Percentiles rank a stretch among this genome's conserved stretches.
Evolutionary conservation across 1,140 invertebrate species (phyloP).

Genomic region (Formica selysi): DNA sequence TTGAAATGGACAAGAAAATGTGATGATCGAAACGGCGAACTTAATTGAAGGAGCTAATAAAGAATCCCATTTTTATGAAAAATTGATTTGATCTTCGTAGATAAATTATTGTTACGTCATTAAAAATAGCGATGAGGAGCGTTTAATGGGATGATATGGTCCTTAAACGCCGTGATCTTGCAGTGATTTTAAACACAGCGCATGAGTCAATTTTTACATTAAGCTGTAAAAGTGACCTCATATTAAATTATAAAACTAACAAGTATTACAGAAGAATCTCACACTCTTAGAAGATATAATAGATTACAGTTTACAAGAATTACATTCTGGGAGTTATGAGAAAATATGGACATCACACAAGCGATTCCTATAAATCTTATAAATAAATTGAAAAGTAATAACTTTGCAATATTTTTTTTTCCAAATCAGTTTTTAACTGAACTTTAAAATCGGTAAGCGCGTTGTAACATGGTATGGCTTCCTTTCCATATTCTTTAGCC

Average conservation of each 20-base stretch:
- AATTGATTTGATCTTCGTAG: neutral
- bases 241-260: too few relatives aligned
- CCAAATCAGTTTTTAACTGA: neutral
- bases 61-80: neutral
- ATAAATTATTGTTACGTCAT: neutral
- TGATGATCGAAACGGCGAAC: neutral
- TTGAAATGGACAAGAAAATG: neutral
- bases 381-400: neutral
- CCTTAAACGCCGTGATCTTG: too few relatives aligned
- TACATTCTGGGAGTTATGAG: neutral
- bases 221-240: too few relatives aligned
- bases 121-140: neutral
- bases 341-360: neutral
- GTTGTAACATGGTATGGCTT: neutral
- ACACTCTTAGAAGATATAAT: too few relatives aligned
- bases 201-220: too few relatives aligned
- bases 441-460: neutral
- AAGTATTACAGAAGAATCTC: too few relatives aligned
- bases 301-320: neutral
- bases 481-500: constrained; percentile 11
- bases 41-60: neutral
- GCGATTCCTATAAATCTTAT: neutral
- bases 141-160: too few relatives aligned
- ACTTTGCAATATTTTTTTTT: neutral
- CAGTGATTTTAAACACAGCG: too few relatives aligned